phyloP scores from a whole-genome alignment of 2,797 vertebrate species.

The Rhinogobio ventralis region DNA sequence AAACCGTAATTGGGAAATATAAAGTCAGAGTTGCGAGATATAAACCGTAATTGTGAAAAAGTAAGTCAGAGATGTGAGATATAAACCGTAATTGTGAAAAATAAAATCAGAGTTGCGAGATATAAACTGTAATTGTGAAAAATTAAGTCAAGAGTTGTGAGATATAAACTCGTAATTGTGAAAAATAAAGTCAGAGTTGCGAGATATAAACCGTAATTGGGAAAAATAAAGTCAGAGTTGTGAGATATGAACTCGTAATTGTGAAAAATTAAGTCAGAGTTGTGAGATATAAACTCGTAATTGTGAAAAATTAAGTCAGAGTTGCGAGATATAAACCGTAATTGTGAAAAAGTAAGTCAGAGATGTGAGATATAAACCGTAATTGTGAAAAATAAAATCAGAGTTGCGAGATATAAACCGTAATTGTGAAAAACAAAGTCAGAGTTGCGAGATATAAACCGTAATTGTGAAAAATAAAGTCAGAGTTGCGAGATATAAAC shows the following conservation, averaged over 20 bases:
- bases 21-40: background rate
- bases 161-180: background rate
- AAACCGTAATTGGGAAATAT: too few relatives aligned
- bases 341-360: background rate
- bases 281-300: background rate
- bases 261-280: background rate
- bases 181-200: too few relatives aligned
- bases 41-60: rapidly evolving
- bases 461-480: too few relatives aligned
- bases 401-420: too few relatives aligned
- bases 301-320: background rate
- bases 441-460: rapidly evolving
- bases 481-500: background rate
- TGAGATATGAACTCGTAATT: rapidly evolving
- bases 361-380: background rate
- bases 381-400: background rate
- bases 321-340: rapidly evolving
- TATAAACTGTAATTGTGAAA: too few relatives aligned
- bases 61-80: background rate
- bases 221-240: background rate
- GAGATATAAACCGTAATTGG: rapidly evolving
- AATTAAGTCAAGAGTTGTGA: background rate
- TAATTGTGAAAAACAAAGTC: too few relatives aligned
- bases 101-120: too few relatives aligned
- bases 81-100: background rate